A percentile compares a stretch with the other conserved stretches of the same genome.
phyloP scores from a whole-genome alignment of 1,140 invertebrate species.

The Drosophila hydei region DNA sequence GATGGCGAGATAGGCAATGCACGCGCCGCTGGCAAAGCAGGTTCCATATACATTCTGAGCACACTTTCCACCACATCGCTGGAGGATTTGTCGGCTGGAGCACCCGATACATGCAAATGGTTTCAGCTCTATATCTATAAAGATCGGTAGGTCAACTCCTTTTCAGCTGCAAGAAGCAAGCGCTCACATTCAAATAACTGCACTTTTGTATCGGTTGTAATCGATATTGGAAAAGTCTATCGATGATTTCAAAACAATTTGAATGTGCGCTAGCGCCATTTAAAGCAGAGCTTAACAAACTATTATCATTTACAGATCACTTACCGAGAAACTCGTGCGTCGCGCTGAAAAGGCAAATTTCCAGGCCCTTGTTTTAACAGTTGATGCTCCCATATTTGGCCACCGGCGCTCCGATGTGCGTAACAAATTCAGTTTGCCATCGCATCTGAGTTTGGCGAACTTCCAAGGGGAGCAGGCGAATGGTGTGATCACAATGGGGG shows the following conservation, averaged over 20 bases:
- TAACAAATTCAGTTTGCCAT: conserved; percentile 93
- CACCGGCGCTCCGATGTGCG: conserved; percentile 90
- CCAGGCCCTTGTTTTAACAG: conserved; percentile 94
- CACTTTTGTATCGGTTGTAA: no score
- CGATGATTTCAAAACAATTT: no score
- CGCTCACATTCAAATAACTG: no score
- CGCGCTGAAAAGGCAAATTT: conserved; percentile 94
- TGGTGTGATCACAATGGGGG: conserved; percentile 85
- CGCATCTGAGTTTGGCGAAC: conserved; percentile 90
- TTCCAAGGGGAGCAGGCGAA: conserved; percentile 87
- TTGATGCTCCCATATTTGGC: conserved; percentile 95
- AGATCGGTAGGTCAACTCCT: conserved; percentile 54
- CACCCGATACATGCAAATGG: conserved; percentile 92
- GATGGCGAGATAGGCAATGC: conserved; percentile 95
- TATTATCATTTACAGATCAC: conserved; percentile 84
- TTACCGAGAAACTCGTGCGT: conserved; percentile 90
- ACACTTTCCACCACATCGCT: conserved; percentile 94
- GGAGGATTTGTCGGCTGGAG: conserved; percentile 92
- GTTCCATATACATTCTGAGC: conserved; percentile 92
- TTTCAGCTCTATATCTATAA: conserved; percentile 96
- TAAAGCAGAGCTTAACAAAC: no score
- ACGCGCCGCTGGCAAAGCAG: conserved; percentile 89
- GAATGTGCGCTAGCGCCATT: no score
- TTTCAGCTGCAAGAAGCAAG: no score
- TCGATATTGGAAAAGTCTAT: no score